A percentile compares a stretch with the other conserved stretches of the same genome.
Conservation (phyloP, 2,888 invertebrate genomes). For the Drosophila seclusa region DNA sequence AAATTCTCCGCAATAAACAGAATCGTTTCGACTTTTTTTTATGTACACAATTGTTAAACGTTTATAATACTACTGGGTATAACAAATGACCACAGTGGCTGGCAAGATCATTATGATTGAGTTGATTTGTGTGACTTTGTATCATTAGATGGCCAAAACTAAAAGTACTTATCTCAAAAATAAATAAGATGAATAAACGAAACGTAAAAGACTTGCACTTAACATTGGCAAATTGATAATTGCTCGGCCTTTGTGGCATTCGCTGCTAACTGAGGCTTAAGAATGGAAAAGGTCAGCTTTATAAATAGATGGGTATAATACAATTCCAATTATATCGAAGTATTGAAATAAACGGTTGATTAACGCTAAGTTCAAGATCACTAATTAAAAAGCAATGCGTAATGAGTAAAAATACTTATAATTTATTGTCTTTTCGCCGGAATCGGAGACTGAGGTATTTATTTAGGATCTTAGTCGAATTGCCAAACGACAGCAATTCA, state of each 20-base stretch:
- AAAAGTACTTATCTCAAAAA: constrained; percentile 20
- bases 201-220: constrained; percentile 44
- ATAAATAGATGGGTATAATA: constrained; percentile 40
- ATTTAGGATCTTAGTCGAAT: constrained; percentile 22
- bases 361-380: constrained; percentile 64
- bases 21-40: background rate
- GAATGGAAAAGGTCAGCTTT: constrained; percentile 49
- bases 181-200: constrained; percentile 7
- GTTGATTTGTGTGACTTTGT: constrained; percentile 27
- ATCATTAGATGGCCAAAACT: constrained; percentile 30
- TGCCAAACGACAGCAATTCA: constrained; percentile 18
- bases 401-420: constrained; percentile 21
- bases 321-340: constrained; percentile 43
- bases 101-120: constrained; percentile 40
- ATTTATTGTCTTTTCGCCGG: constrained; percentile 28
- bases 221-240: constrained; percentile 58
- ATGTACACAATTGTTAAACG: background rate
- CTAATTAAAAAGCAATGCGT: constrained; percentile 51
- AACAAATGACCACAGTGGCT: constrained; percentile 7
- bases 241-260: constrained; percentile 48
- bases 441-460: constrained; percentile 20
- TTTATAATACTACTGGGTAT: constrained; percentile 17
- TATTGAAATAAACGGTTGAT: constrained; percentile 54
- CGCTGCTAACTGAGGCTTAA: constrained; percentile 23
- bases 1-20: background rate